phyloP scores from a whole-genome alignment of 2,888 invertebrate species.

The Pyrocoelia pectoralis region DNA sequence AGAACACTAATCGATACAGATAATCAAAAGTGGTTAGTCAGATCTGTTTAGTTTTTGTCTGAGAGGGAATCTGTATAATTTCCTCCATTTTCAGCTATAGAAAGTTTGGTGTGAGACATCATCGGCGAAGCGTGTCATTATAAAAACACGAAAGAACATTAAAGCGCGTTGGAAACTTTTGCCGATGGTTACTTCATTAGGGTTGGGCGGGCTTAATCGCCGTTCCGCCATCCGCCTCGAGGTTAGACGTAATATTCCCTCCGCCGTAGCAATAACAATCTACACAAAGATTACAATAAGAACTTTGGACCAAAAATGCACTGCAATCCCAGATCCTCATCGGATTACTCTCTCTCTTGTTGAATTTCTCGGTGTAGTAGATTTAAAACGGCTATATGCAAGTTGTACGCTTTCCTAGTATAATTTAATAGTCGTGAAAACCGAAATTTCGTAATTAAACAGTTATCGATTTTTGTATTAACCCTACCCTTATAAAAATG shows the following conservation, averaged over 20 bases:
- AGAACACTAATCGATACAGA: slow-evolving; percentile 24
- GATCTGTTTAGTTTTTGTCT: slow-evolving; percentile 49
- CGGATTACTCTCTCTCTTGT: too few relatives aligned
- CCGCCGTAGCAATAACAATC: slow-evolving; percentile 59
- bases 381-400: slow-evolving; percentile 4
- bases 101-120: slow-evolving; percentile 61
- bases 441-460: too few relatives aligned
- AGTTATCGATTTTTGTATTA: too few relatives aligned
- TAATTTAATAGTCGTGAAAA: not conserved
- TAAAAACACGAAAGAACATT: slow-evolving; percentile 64
- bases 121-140: slow-evolving; percentile 63
- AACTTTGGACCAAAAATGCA: slow-evolving; percentile 55
- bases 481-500: too few relatives aligned
- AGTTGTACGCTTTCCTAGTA: not conserved
- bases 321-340: slow-evolving; percentile 44
- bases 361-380: slow-evolving; percentile 16
- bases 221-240: slow-evolving; percentile 58
- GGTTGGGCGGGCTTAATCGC: slow-evolving; percentile 61
- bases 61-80: slow-evolving; percentile 56
- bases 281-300: slow-evolving; percentile 59
- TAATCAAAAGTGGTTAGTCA: slow-evolving; percentile 38
- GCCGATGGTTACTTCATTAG: slow-evolving; percentile 64
- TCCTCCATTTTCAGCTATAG: slow-evolving; percentile 60
- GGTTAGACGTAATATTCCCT: slow-evolving; percentile 57
- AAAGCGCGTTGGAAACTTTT: slow-evolving; percentile 62